These are phyloP conservation scores for Stegodyphus dumicola DNA, from an alignment of 1,140 invertebrate genomes.

Conservation along the genomic window DNA sequence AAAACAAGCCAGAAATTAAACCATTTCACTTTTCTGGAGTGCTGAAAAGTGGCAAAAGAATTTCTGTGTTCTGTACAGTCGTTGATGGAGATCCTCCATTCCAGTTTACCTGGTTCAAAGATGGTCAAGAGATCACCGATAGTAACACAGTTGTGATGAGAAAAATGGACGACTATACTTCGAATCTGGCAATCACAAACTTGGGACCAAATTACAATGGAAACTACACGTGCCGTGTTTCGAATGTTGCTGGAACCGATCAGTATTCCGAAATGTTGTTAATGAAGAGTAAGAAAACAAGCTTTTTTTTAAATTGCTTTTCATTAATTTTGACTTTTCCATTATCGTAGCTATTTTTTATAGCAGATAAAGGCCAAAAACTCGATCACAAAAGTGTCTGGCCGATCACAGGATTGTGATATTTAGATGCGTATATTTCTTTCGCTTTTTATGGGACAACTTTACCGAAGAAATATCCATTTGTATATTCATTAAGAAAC, in stretches of 20 bases:
- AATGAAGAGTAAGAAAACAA: conserved; percentile 14
- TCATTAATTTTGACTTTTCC: too few relatives aligned
- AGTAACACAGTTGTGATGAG: not conserved
- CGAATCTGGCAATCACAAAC: conserved; percentile 17
- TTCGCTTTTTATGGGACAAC: too few relatives aligned
- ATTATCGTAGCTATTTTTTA: too few relatives aligned
- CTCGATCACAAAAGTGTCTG: too few relatives aligned
- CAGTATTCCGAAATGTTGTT: conserved; percentile 34
- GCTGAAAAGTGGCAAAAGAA: conserved; percentile 76
- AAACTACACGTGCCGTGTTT: conserved; percentile 63
- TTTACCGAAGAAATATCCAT: too few relatives aligned
- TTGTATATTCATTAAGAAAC: too few relatives aligned
- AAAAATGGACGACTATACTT: conserved; percentile 67
- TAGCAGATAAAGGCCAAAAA: too few relatives aligned
- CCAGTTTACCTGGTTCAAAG: conserved; percentile 60
- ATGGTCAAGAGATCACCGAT: conserved; percentile 25
- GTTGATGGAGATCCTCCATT: conserved; percentile 60
- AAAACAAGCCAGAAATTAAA: conserved; percentile 13
- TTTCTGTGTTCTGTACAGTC: conserved; percentile 70
- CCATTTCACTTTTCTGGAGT: conserved; percentile 63
- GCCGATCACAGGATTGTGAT: too few relatives aligned
- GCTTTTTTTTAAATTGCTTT: too few relatives aligned
- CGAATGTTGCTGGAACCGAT: conserved; percentile 46
- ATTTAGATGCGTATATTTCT: too few relatives aligned
- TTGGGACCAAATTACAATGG: conserved; percentile 56